These are phyloP conservation scores for Erebia ligea DNA, from an alignment of 2,888 invertebrate genomes.

Conservation along the genomic window DNA sequence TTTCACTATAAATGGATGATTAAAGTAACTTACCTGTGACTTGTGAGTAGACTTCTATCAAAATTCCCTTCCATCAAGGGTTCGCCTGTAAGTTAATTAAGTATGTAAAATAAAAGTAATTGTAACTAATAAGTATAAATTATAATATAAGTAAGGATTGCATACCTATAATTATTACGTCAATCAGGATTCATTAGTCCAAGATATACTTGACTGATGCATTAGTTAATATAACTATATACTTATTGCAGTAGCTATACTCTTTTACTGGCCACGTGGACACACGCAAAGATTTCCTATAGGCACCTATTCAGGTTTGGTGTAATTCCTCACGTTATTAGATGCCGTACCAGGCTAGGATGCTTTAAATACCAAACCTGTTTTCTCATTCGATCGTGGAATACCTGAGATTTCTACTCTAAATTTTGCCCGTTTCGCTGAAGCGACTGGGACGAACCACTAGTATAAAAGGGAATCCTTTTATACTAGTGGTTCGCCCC, in stretches of 20 bases:
- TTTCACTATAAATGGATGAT: too few relatives aligned
- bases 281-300: slow-evolving; percentile 24
- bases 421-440: not conserved
- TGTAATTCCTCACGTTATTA: slow-evolving; percentile 23
- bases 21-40: too few relatives aligned
- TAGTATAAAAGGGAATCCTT: not conserved
- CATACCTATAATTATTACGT: not conserved
- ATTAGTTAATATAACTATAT: too few relatives aligned
- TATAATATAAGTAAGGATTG: not conserved
- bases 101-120: too few relatives aligned
- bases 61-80: too few relatives aligned
- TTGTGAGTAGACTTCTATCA: too few relatives aligned
- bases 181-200: slow-evolving; percentile 16
- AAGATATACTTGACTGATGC: slow-evolving; percentile 10
- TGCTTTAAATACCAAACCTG: slow-evolving; percentile 24
- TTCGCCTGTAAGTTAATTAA: too few relatives aligned
- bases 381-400: slow-evolving; percentile 12
- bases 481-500: too few relatives aligned
- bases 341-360: slow-evolving; percentile 10
- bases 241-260: not conserved
- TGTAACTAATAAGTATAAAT: too few relatives aligned
- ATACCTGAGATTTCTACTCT: not conserved
- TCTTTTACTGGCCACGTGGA: slow-evolving; percentile 24
- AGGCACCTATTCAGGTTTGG: slow-evolving; percentile 25
- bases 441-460: too few relatives aligned